Evolutionary conservation across 2,888 invertebrate species (phyloP).

Genomic region (Pecten maximus): DNA sequence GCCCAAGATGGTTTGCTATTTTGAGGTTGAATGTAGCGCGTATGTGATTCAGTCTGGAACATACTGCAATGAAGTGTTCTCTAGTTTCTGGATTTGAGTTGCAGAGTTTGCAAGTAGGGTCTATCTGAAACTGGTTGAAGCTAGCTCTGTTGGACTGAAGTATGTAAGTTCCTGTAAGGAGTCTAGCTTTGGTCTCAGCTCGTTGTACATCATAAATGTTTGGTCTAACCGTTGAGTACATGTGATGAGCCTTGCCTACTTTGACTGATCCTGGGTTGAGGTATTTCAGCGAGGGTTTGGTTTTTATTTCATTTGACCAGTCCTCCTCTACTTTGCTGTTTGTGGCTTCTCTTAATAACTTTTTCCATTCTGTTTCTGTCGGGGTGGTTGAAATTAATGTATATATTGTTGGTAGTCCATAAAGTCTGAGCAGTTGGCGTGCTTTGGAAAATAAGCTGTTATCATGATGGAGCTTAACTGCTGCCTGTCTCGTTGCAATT

Average conservation of each 20-base stretch:
- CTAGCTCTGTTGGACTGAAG: not conserved
- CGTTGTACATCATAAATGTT: not conserved
- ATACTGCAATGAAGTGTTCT: no score
- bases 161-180: not conserved
- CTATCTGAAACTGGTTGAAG: not conserved
- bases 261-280: not conserved
- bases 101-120: not conserved
- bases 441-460: not conserved
- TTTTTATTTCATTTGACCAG: not conserved
- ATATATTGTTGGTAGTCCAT: not conserved
- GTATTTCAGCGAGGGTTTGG: not conserved
- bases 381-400: not conserved
- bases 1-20: no score
- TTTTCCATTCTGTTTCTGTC: not conserved
- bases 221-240: not conserved
- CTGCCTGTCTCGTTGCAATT: not conserved
- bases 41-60: no score
- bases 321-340: not conserved
- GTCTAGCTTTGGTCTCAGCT: not conserved
- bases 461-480: not conserved
- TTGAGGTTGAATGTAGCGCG: no score
- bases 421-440: not conserved
- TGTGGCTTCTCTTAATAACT: not conserved
- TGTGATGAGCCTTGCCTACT: not conserved
- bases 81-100: no score